phyloP scores from a whole-genome alignment of 2,797 vertebrate species.

The Margarornis squamiger region DNA sequence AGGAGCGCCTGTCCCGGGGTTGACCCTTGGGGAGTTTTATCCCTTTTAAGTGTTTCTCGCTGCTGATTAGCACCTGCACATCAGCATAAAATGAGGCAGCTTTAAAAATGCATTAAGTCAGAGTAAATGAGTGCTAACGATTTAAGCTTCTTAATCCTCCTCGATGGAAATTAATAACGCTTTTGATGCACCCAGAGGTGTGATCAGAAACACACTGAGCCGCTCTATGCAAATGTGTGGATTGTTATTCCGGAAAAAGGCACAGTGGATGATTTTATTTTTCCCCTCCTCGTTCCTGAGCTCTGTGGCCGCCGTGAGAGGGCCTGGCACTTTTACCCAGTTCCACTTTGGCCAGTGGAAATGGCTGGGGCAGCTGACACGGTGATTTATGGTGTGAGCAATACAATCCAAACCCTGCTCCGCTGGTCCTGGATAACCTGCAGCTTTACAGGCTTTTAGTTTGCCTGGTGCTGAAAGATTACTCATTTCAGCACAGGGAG shows the following conservation, averaged over 20 bases:
- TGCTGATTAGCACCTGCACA: background rate
- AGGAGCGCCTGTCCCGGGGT: background rate
- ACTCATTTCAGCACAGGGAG: background rate
- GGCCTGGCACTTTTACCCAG: background rate
- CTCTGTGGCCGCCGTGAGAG: background rate
- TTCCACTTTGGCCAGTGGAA: background rate
- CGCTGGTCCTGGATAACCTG: background rate
- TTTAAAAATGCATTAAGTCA: slow-evolving; percentile 22
- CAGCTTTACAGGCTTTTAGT: background rate
- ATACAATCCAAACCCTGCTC: background rate
- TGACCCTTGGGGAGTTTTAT: background rate
- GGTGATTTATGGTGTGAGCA: slow-evolving; percentile 42
- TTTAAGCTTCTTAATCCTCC: slow-evolving; percentile 50
- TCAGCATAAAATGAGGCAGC: background rate
- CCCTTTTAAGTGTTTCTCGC: background rate
- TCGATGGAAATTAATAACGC: slow-evolving; percentile 35
- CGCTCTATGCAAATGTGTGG: background rate
- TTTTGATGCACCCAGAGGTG: slow-evolving; percentile 18
- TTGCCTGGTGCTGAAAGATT: background rate
- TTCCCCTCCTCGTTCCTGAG: background rate
- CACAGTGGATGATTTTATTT: background rate
- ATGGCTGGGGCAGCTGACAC: slow-evolving; percentile 16
- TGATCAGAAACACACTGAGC: background rate
- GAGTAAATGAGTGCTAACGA: slow-evolving; percentile 40
- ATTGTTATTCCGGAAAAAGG: slow-evolving; percentile 4